Base-by-base conservation (phyloP, 1,140 invertebrate species). In the Papilio polyxenes region DNA sequence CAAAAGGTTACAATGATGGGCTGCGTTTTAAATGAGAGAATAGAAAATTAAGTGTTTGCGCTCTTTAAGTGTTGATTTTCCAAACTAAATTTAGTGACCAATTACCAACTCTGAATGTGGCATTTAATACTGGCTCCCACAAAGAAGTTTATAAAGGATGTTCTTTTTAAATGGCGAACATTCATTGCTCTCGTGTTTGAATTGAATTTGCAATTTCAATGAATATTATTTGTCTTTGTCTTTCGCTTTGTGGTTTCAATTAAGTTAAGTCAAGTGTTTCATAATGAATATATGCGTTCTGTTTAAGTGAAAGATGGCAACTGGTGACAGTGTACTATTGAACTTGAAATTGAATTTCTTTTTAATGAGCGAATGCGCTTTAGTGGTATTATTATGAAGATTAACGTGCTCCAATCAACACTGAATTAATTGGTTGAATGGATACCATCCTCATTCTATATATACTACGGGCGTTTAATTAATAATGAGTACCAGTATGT, bases 91-190 rank as follows among this genome's bases (percentile, higher is more conserved):
- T 44, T 44, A 44, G 51, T 53, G 15, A 53, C 15, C 56, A 17
- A 9, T 59, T 8, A 20, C n/a, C 1, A 20, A 59, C 8, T 59
- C 56, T 59, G 9, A 59, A 8, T 59, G 17, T 2, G 56, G 76
- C 37, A 40, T 6, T 77, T 77, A 77, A 56, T 17, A 23, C 48
- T 59, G 17, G 78, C 23, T 48, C 69, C 31, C 40, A 80, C 40
- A 65, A 48, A 78, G 53, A 20, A 44, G 8, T 80, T 80, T 80
- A 40, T 31, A 65, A 79, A 82, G 83, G 81, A 82, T 78, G 77
- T 84, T 79, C 81, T 84, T 76, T 82, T 82, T 84, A 82, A 84
- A 80, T 80, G 53, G 69, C 80, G 49, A 79, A 59, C 74, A 83
- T 83, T 75, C 51, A 59, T 44, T 65, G 40, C n/a, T 48, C 78